These are phyloP conservation scores for Pycnonotus jocosus DNA, from an alignment of 2,113 vertebrate species.

Conservation along the genomic window DNA sequence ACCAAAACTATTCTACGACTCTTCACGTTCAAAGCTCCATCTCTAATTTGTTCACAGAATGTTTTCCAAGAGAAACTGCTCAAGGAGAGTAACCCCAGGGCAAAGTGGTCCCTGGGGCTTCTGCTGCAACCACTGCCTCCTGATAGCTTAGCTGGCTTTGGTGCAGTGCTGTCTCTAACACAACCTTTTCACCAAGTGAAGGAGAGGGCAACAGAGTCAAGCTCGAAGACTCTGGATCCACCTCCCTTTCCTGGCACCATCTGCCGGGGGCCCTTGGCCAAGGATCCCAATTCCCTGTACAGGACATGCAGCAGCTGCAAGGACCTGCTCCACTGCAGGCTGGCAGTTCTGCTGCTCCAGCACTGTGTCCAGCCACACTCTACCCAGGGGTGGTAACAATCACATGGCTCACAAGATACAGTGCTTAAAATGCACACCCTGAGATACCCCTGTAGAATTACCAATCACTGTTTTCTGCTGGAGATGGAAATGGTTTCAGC, in stretches of 20 bases:
- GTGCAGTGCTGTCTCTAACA: neutral
- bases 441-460: neutral
- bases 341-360: fast-evolving
- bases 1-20: neutral
- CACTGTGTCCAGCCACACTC: fast-evolving
- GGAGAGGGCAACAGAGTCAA: neutral
- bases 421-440: neutral
- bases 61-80: neutral
- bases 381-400: neutral
- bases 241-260: neutral
- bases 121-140: neutral
- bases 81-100: neutral
- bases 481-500: neutral
- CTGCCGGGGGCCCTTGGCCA: fast-evolving
- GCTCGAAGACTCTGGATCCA: neutral
- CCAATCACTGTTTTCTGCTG: fast-evolving
- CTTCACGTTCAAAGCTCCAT: neutral
- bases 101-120: neutral
- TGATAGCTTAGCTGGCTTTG: neutral
- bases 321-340: fast-evolving
- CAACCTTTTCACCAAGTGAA: neutral
- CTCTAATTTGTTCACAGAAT: neutral
- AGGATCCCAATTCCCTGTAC: neutral
- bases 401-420: neutral
- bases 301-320: fast-evolving